These are phyloP conservation scores for Loris lydekkerianus DNA, from an alignment of 2,797 vertebrate genomes.

Conservation along the genomic window DNA sequence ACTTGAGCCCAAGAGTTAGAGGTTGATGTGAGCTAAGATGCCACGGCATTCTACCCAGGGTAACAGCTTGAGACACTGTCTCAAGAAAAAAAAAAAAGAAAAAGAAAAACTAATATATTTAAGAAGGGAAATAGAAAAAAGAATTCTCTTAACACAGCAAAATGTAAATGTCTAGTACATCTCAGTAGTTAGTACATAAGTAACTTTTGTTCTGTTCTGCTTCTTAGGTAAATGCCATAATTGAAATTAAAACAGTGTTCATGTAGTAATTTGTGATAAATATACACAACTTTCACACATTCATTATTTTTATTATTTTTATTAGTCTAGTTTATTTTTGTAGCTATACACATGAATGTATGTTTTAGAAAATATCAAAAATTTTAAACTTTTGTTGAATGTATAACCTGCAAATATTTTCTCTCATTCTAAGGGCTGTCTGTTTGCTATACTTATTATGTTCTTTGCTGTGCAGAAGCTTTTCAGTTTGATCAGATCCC, in stretches of 20 bases:
- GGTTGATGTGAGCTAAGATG: too few species aligned
- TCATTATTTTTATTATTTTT: neutral
- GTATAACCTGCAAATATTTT: too few species aligned
- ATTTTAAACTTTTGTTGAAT: too few species aligned
- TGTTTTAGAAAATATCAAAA: neutral
- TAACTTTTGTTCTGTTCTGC: neutral
- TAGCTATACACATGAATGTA: neutral
- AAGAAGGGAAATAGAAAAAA: neutral
- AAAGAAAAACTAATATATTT: neutral
- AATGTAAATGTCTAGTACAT: neutral
- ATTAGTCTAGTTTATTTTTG: neutral
- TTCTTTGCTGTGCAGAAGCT: too few species aligned
- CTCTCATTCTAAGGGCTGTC: too few species aligned
- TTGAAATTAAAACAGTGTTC: conserved; percentile 9
- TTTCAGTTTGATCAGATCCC: too few species aligned
- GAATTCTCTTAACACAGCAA: neutral
- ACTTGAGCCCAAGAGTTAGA: too few species aligned
- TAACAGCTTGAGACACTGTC: too few species aligned
- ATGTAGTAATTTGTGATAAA: conserved; percentile 21
- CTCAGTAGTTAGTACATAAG: neutral
- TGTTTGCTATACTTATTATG: too few species aligned
- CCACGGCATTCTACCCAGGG: too few species aligned
- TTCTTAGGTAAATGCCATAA: neutral
- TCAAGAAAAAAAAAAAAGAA: too few species aligned
- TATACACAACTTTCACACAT: neutral